Evolutionary conservation across 2,888 invertebrate species (phyloP), one percentile per base, ranked within the genome.

Genomic region (Ethmia dodecea): DNA sequence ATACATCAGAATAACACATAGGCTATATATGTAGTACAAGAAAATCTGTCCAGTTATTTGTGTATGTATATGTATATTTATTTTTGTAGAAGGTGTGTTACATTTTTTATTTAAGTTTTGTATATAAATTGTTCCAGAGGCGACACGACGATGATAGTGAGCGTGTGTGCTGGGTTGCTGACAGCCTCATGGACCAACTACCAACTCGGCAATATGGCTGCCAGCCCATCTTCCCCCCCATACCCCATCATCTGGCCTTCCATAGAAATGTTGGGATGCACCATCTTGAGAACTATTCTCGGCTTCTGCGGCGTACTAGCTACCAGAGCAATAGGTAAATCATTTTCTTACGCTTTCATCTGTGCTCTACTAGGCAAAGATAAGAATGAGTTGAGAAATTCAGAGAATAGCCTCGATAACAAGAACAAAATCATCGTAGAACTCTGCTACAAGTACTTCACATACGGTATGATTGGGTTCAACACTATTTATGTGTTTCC

Each of bases 61-160:
- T n/a, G n/a, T n/a, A n/a, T n/a, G n/a, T n/a, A n/a, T n/a, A n/a
- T n/a, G n/a, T n/a, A n/a, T n/a, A n/a, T n/a, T n/a, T n/a, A n/a
- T n/a, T n/a, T n/a, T n/a, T n/a, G n/a, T n/a, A n/a, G n/a, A n/a
- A n/a, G n/a, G n/a, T n/a, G n/a, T n/a, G n/a, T n/a, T n/a, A n/a
- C n/a, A n/a, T 4, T 16, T 35, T 15, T 14, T 3, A 30, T 13
- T 25, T 31, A 13, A 22, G 25, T 28, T 8, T n/a, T 12, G 18
- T 18, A 18, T 18, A 5, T 5, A 18, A 5, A 24, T 8, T 30
- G 12, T 14, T 39, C 15, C 77, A 94, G 97, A 61, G 95, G 96
- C 13, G 97, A 97, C 74, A 97, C 97, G 0, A 91, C 95, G 1
- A 93, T 95, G 89, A 93, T 96, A 48, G 88, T 96, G 46, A 94